phyloP scores from a whole-genome alignment of 35 echinoderm and acorn worm species.

The Strongylocentrotus purpuratus region DNA sequence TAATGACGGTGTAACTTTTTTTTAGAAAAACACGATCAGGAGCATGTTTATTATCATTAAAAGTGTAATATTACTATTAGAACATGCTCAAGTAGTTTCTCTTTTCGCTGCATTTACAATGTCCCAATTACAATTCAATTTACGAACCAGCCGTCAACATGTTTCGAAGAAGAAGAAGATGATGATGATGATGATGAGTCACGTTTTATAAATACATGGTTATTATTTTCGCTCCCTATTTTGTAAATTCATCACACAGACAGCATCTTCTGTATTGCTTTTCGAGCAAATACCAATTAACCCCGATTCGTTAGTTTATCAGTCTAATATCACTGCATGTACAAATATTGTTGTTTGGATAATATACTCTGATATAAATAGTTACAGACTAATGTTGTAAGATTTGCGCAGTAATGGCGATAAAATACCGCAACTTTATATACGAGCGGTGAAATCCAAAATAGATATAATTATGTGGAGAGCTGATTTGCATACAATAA shows the following conservation, averaged over 20 bases:
- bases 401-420: neutral
- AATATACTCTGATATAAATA: neutral
- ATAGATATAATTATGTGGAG: neutral
- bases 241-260: neutral
- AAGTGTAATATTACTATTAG: neutral
- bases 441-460: neutral
- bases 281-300: neutral
- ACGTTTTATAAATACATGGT: neutral
- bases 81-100: neutral
- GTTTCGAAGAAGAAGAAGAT: neutral
- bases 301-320: neutral
- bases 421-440: neutral
- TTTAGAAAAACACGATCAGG: neutral
- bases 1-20: neutral
- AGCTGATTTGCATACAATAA: neutral
- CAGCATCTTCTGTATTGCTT: neutral
- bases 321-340: no score
- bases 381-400: neutral
- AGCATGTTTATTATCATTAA: neutral
- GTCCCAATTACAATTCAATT: constrained; percentile 1
- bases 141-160: neutral
- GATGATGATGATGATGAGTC: neutral
- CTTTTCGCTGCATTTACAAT: neutral
- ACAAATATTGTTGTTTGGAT: neutral
- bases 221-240: neutral